phyloP scores from a whole-genome alignment of 2,888 invertebrate genomes.

The Argynnis bischoffii region DNA sequence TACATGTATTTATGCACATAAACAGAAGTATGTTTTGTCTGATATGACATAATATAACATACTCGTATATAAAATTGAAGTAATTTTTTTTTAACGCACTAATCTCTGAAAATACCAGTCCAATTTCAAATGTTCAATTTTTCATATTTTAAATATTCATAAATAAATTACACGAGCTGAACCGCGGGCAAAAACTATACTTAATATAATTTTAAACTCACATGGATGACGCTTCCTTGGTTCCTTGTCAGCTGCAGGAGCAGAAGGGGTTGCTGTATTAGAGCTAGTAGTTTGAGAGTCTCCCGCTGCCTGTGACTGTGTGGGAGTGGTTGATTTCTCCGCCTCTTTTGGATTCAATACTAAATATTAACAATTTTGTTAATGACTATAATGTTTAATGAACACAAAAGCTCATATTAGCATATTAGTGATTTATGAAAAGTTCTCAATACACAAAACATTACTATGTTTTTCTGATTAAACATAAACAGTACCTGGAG shows the following conservation, averaged over 20 bases:
- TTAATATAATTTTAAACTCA: slow-evolving; percentile 45
- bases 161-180: no score
- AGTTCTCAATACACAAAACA: no score
- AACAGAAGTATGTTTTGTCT: no score
- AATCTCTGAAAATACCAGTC: no score
- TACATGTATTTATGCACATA: no score
- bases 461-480: no score
- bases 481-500: no score
- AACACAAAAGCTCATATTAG: slow-evolving; percentile 53
- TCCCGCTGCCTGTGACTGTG: slow-evolving; percentile 19
- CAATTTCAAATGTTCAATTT: no score
- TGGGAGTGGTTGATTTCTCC: slow-evolving; percentile 39
- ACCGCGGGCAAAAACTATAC: background rate
- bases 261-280: slow-evolving; percentile 15
- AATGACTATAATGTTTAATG: slow-evolving; percentile 32
- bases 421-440: background rate
- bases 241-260: slow-evolving; percentile 22
- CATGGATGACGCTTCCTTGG: slow-evolving; percentile 50
- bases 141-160: no score
- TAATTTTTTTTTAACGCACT: no score
- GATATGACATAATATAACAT: no score
- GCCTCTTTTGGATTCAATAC: slow-evolving; percentile 67
- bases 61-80: no score
- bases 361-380: slow-evolving; percentile 51
- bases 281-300: slow-evolving; percentile 9